Base-by-base conservation (phyloP, 2,888 invertebrate species). In the Orgyia antiqua region DNA sequence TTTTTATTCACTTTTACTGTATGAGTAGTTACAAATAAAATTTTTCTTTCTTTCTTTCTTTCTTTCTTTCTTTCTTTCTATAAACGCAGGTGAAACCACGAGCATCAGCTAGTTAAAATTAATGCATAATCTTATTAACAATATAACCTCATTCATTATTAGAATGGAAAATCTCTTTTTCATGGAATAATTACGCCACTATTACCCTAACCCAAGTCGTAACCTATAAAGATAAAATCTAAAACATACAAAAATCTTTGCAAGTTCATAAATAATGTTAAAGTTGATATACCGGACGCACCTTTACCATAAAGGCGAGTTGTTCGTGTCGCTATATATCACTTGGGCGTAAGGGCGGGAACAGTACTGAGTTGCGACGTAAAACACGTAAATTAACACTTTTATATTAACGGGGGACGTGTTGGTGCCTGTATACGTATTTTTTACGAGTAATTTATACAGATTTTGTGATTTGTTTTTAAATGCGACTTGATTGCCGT, bases 381-480 rank as follows among this genome's bases (percentile, higher is more conserved):
- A 52, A 52, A 51, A 42, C 28, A 38, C 42, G 45, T 51, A 45
- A 51, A 51, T 51, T 51, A 51, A 51, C 51, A 49, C 37, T 29
- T 30, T 20, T 30, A 32, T 39, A 36, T 29, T 29, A 24, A 40
- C 31, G 40, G 29, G 24, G 29, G 30, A 37, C 36, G 33, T 33
- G 36, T 37, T 37, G 32, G 30, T 47, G 30, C 23, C 26, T 39
- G 36, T 15, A 15, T 4, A 15, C 17, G 12, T 24, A 17, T 43
- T 44, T 36, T 51, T 36, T 38, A 45, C 31, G 27, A 23, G n/a
- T 19, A 24, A 39, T 31, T 38, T 40, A 40, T 38, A 38, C 12
- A 18, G 27, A 35, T 24, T 48, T 50, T 28, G 31, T 34, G 35
- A 32, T 41, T 39, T 26, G 42, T 39, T 42, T 37, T 37, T 27